Percentiles rank a stretch among this genome's conserved stretches.
Conservation (phyloP, 2,113 vertebrate genomes). For the Clarias magur region DNA sequence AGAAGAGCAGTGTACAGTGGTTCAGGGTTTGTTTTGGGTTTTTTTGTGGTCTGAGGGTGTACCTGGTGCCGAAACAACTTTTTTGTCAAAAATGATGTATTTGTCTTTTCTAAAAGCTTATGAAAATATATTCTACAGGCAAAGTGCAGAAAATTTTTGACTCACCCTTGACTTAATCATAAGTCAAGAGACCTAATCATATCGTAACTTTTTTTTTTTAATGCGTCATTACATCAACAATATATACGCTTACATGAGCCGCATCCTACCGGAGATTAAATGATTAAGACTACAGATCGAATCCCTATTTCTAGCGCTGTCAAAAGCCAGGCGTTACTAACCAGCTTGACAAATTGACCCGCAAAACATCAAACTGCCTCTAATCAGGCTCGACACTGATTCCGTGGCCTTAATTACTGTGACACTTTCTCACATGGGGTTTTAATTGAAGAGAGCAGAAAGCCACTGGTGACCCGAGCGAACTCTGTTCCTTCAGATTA, state of each 20-base stretch:
- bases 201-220: too few relatives aligned
- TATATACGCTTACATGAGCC: background rate
- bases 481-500: slow-evolving; percentile 19
- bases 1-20: too few relatives aligned
- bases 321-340: background rate
- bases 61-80: too few relatives aligned
- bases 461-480: background rate
- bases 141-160: too few relatives aligned
- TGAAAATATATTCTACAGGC: too few relatives aligned
- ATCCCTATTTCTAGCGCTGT: background rate
- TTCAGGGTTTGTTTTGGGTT: too few relatives aligned
- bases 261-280: background rate
- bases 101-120: too few relatives aligned
- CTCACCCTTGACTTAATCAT: too few relatives aligned
- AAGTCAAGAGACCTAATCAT: too few relatives aligned
- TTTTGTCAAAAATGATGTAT: too few relatives aligned
- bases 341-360: background rate
- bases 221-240: background rate
- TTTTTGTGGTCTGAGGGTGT: too few relatives aligned
- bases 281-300: background rate
- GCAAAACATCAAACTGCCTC: background rate
- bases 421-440: background rate
- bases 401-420: slow-evolving; percentile 25
- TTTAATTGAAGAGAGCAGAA: slow-evolving; percentile 14
- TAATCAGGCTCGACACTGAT: background rate